Conservation (phyloP, 1,140 invertebrate species). For the Drosophila rhopaloa region DNA sequence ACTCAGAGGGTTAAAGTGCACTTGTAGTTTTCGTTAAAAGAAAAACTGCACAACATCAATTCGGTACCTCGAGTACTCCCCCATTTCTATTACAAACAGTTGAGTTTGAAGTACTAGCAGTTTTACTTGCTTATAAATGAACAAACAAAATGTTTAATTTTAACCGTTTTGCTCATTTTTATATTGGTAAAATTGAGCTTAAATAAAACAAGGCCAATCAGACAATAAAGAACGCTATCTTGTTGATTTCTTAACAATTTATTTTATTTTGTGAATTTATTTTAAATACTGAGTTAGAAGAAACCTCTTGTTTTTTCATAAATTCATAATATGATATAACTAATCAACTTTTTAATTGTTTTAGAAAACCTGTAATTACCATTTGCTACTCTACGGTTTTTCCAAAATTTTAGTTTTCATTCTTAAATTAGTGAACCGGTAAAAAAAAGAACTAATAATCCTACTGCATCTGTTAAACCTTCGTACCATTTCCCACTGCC, state of each 20-base stretch:
- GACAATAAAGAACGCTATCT: no score
- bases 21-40: slow-evolving; percentile 34
- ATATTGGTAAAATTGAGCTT: no score
- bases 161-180: no score
- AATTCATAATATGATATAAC: no score
- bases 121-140: no score
- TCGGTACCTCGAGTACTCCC: slow-evolving; percentile 11
- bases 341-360: no score
- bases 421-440: not conserved
- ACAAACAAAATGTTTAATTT: not conserved
- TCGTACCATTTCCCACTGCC: not conserved
- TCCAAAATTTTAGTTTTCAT: not conserved
- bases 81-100: not conserved
- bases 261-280: no score
- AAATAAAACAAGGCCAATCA: no score
- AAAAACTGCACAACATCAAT: slow-evolving; percentile 55
- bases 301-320: no score
- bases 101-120: not conserved
- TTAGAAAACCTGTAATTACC: no score
- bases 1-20: slow-evolving; percentile 28
- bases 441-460: not conserved
- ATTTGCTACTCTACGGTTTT: not conserved
- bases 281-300: no score
- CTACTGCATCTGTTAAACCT: not conserved
- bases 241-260: no score